A percentile compares a stretch with the other conserved stretches of the same genome.
Conservation (phyloP, 2,888 invertebrate species). For the Temnothorax ravouxi region DNA sequence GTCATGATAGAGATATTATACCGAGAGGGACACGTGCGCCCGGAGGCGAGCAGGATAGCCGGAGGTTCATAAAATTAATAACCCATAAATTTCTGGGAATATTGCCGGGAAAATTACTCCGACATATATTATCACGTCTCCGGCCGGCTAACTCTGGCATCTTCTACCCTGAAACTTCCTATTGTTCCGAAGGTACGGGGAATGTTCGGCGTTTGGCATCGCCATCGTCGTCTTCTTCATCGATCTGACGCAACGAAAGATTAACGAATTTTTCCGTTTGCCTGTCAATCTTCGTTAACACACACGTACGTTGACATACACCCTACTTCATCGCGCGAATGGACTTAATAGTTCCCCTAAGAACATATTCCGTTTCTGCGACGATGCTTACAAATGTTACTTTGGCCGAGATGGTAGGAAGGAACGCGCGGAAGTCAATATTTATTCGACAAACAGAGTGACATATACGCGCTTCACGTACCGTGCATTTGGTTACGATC, state of each 20-base stretch:
- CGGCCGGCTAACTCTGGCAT: slow-evolving; percentile 28
- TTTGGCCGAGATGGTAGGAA: slow-evolving; percentile 51
- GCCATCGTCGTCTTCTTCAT: slow-evolving; percentile 14
- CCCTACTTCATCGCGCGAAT: not conserved
- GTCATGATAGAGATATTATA: slow-evolving; percentile 76
- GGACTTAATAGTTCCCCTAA: not conserved
- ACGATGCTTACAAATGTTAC: slow-evolving; percentile 28
- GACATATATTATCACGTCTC: slow-evolving; percentile 65
- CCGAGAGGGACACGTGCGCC: slow-evolving; percentile 67
- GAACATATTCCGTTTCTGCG: slow-evolving; percentile 24
- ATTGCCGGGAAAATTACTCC: slow-evolving; percentile 77
- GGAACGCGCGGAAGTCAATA: slow-evolving; percentile 66
- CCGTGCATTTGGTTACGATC: slow-evolving; percentile 65
- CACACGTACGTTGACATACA: not conserved
- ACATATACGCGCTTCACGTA: slow-evolving; percentile 52
- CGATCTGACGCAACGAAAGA: not conserved
- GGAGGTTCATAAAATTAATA: slow-evolving; percentile 80
- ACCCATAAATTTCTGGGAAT: slow-evolving; percentile 79
- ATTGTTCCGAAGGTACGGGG: slow-evolving; percentile 28
- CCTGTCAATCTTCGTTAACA: slow-evolving; percentile 12
- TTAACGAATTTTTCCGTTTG: slow-evolving; percentile 38
- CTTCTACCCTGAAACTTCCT: slow-evolving; percentile 24
- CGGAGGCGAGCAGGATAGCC: slow-evolving; percentile 50
- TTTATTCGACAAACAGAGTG: slow-evolving; percentile 67
- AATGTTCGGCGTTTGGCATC: not conserved